A percentile compares a stretch with the other conserved stretches of the same genome.
phyloP scores from a whole-genome alignment of 2,888 invertebrate species.

The Malthinus seriepunctatus region DNA sequence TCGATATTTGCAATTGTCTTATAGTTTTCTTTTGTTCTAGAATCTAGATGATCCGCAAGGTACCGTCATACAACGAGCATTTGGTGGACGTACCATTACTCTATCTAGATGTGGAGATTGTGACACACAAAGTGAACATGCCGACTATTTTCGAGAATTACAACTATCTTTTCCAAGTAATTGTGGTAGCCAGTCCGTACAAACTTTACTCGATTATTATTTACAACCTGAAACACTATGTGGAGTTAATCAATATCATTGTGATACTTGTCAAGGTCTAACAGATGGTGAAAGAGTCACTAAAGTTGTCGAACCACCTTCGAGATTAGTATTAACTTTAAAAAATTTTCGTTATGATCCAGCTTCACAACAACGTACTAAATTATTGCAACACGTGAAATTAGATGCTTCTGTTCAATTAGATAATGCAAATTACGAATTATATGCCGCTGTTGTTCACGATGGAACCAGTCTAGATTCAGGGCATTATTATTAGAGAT shows the following conservation, averaged over 20 bases:
- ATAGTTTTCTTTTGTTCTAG: constrained; percentile 9
- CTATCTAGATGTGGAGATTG: constrained; percentile 77
- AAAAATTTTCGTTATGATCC: constrained; percentile 80
- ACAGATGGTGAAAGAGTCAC: constrained; percentile 77
- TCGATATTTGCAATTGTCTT: neutral
- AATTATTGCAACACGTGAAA: constrained; percentile 66
- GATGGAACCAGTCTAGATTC: constrained; percentile 81
- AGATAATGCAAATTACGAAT: constrained; percentile 62
- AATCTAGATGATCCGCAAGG: constrained; percentile 26
- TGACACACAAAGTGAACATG: constrained; percentile 70
- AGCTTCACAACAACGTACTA: constrained; percentile 74
- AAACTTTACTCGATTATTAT: constrained; percentile 76
- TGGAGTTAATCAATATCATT: constrained; percentile 83
- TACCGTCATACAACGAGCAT: constrained; percentile 69
- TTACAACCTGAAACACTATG: constrained; percentile 75
- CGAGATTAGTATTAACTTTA: constrained; percentile 77
- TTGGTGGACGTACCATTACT: constrained; percentile 77
- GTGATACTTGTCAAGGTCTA: constrained; percentile 73
- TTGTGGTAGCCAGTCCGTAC: constrained; percentile 65
- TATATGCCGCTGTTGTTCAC: constrained; percentile 86
- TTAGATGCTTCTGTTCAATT: constrained; percentile 63
- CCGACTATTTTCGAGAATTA: constrained; percentile 80
- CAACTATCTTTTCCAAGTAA: constrained; percentile 72
- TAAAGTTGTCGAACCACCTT: constrained; percentile 72
- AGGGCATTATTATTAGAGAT: constrained; percentile 89